Evolutionary conservation across 2,113 vertebrate genomes (phyloP), one percentile per base, ranked within the genome.

Genomic region (Brachyistius frenatus): DNA sequence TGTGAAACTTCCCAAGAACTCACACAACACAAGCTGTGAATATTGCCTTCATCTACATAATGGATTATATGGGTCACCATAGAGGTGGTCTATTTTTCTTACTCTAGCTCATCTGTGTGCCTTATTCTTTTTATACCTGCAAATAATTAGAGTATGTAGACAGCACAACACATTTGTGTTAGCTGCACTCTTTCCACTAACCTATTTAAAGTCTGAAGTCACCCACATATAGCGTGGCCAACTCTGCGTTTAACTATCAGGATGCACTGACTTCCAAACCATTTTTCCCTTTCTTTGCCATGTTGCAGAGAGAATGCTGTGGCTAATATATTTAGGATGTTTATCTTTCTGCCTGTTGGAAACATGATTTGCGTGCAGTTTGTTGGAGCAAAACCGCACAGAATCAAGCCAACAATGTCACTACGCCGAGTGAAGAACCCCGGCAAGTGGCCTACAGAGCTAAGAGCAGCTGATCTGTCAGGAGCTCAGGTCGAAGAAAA

Each of bases 21-120:
- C 77, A 88, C 69, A 77, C 74, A 81, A 80, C 58, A 85, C 73
- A 73, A 60, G 67, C 36, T 66, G 60, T 81, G 67, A 77, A 67
- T 86, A 83, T 91, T 83, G 33, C 68, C 76, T 86, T 89, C 78
- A 89, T 91, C 78, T 87, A 71, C 88, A 92, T 94, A 92, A 93
- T 92, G 90, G 84, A 93, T 93, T 93, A 93, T 93, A 76, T 94
- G 87, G 93, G 91, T 92, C 93, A 92, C 69, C 81, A 87, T 81
- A 81, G 85, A 83, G 88, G 82, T 89, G 88, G 86, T 91, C 87
- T 89, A 94, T 95, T 94, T 93, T 89, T 94, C 92, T 92, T 93
- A 88, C 84, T 92, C 85, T 60, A 74, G 49, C 85, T 90, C 87
- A 93, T 90, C 83, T 91, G 85, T 84, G 77, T 77, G 63, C 80